phyloP scores from a whole-genome alignment of 2,113 vertebrate species.

The Thomomys bottae region DNA sequence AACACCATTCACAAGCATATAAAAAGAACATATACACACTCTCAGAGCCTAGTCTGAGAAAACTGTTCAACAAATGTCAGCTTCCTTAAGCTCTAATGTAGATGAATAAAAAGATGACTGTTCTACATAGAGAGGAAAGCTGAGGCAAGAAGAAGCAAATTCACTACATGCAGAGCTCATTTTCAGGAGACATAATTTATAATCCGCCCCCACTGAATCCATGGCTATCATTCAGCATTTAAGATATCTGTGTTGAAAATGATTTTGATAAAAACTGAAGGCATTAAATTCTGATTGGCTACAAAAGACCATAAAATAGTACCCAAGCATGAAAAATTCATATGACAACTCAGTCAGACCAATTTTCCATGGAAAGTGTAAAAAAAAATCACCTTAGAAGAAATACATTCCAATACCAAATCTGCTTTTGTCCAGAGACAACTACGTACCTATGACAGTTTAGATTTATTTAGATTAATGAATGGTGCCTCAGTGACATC shows the following conservation, averaged over 20 bases:
- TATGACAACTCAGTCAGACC: slow-evolving; percentile 71
- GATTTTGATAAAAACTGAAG: slow-evolving; percentile 57
- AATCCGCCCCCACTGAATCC: not conserved
- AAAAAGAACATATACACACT: not conserved
- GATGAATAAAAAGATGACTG: not conserved
- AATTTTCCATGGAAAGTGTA: slow-evolving; percentile 60
- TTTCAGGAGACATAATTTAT: not conserved
- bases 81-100: not conserved
- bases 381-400: not conserved
- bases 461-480: not conserved
- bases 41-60: not conserved
- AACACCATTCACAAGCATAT: not conserved
- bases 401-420: slow-evolving; percentile 15
- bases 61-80: not conserved
- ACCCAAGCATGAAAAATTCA: slow-evolving; percentile 55
- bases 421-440: not conserved
- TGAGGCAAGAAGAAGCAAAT: not conserved
- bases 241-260: slow-evolving; percentile 13
- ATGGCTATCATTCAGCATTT: slow-evolving; percentile 3
- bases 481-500: not conserved
- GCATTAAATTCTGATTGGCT: slow-evolving; percentile 45
- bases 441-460: slow-evolving; percentile 22
- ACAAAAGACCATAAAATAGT: slow-evolving; percentile 23
- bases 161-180: not conserved
- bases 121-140: not conserved